Evolutionary conservation across 2,888 invertebrate genomes (phyloP).

Genomic region (Temnothorax unifasciatus): DNA sequence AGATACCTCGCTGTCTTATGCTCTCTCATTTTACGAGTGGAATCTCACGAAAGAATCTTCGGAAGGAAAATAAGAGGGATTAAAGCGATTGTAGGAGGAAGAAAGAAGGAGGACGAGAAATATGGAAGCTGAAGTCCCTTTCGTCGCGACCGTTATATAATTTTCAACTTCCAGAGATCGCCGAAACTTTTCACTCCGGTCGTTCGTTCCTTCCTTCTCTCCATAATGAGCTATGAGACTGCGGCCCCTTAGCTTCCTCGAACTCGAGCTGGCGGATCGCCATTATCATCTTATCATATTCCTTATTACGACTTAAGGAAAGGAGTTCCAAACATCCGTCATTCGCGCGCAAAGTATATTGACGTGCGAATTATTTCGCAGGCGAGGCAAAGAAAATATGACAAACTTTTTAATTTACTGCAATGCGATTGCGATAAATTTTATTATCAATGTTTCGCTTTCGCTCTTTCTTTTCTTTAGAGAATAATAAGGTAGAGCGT

Average conservation of each 20-base stretch:
- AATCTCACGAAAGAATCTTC: constrained; percentile 34
- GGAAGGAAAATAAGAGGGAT: constrained; percentile 36
- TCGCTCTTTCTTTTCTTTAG: neutral
- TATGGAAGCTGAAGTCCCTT: constrained; percentile 9
- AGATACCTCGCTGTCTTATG: constrained; percentile 20
- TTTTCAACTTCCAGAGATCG: constrained; percentile 5
- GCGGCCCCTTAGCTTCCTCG: neutral
- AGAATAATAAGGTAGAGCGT: neutral
- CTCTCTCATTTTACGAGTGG: constrained; percentile 8
- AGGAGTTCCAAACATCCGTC: neutral
- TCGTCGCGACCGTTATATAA: constrained; percentile 14
- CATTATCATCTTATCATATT: constrained; percentile 4
- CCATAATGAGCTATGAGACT: neutral
- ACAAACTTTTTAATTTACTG: neutral
- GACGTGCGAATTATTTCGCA: constrained; percentile 1
- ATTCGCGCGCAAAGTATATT: neutral
- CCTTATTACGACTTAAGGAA: neutral
- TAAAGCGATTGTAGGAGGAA: neutral
- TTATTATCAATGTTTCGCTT: neutral
- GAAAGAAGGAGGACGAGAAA: neutral
- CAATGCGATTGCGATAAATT: neutral
- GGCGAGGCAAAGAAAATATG: neutral
- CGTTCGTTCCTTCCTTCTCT: neutral
- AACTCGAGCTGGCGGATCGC: neutral
- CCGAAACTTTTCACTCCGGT: constrained; percentile 22